phyloP scores from a whole-genome alignment of 2,797 vertebrate genomes.

The Dendrocincla tyrannina region DNA sequence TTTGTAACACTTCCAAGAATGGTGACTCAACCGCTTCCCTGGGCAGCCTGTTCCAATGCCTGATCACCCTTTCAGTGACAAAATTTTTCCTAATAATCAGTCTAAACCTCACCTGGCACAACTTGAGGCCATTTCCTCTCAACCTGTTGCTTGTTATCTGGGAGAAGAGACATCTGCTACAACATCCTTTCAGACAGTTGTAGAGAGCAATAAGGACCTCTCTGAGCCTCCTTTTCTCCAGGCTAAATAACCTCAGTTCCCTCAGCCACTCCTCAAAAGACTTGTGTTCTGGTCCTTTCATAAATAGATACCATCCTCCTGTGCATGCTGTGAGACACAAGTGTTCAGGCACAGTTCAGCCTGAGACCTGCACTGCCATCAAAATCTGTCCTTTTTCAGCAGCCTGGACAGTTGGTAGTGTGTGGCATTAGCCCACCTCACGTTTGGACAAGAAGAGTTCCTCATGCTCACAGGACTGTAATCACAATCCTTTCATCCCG shows the following conservation, averaged over 20 bases:
- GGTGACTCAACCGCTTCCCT: not conserved
- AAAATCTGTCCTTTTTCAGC: not conserved
- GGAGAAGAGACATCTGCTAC: not conserved
- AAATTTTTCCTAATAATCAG: not conserved
- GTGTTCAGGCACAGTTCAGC: not conserved
- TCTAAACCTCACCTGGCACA: not conserved
- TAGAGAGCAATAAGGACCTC: not conserved
- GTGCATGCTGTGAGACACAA: rapidly evolving
- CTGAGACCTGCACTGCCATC: not conserved
- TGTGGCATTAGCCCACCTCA: not conserved
- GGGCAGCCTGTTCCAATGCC: not conserved
- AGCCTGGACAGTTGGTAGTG: not conserved
- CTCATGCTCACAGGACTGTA: not conserved
- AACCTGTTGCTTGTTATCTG: not conserved
- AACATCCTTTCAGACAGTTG: not conserved
- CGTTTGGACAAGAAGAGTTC: not conserved
- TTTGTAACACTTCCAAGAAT: not conserved
- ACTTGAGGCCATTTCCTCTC: not conserved
- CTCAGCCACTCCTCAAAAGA: not conserved
- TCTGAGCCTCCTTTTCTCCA: not conserved
- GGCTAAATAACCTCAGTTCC: not conserved
- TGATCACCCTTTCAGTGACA: not conserved
- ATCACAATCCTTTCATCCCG: not conserved
- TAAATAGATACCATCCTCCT: not conserved
- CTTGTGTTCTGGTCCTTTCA: not conserved